Evolutionary conservation across 2,888 invertebrate species (phyloP).

Genomic region (Troilus luridus): DNA sequence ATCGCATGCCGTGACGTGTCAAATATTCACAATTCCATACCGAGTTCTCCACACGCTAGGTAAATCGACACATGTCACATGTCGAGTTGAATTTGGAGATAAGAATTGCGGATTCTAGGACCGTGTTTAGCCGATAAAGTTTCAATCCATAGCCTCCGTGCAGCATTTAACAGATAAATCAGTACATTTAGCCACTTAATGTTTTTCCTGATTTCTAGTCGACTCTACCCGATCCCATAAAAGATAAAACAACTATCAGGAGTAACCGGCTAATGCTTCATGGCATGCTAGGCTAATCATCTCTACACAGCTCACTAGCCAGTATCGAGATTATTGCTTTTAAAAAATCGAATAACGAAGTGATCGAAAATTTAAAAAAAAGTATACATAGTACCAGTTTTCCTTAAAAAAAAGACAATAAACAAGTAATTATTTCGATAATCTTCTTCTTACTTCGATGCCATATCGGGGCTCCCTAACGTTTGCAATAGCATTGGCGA

Average conservation of each 20-base stretch:
- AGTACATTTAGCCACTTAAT: background rate
- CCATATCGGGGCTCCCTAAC: too few relatives aligned
- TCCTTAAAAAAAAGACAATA: too few relatives aligned
- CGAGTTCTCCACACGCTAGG: background rate
- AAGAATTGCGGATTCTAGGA: background rate
- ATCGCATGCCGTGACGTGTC: background rate
- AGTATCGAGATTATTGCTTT: background rate
- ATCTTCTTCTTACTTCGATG: too few relatives aligned
- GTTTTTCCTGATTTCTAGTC: background rate
- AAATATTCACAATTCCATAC: background rate
- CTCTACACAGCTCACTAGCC: background rate
- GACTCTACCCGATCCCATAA: background rate
- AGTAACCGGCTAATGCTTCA: background rate
- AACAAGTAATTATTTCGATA: too few relatives aligned
- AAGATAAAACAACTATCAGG: background rate
- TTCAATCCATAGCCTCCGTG: background rate
- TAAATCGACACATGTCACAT: background rate
- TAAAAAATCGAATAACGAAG: background rate
- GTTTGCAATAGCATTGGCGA: too few relatives aligned
- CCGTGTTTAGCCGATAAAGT: background rate
- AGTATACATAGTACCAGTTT: too few relatives aligned
- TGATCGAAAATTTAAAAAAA: too few relatives aligned
- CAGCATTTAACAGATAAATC: background rate
- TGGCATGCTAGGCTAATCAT: background rate
- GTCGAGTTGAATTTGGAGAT: conserved; percentile 15